These are phyloP conservation scores for Brachionus angularis DNA, from an alignment of 1,140 invertebrate species.

Conservation along the genomic window DNA sequence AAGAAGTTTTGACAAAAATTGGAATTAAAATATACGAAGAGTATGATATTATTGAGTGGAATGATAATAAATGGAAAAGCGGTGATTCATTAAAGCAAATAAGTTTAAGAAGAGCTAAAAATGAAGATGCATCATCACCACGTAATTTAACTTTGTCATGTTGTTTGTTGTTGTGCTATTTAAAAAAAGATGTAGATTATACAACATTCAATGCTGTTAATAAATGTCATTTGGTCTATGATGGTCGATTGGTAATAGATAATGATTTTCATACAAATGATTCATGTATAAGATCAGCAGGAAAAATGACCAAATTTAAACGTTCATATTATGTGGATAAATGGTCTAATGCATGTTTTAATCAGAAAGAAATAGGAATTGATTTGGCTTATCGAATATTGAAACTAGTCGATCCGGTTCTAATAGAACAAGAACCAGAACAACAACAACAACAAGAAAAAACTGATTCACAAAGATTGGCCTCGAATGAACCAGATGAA, in stretches of 20 bases:
- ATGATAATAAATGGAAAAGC: slow-evolving; percentile 47
- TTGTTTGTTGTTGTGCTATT: slow-evolving; percentile 53
- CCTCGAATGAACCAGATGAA: slow-evolving; percentile 6
- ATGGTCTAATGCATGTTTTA: slow-evolving; percentile 58
- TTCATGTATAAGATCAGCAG: slow-evolving; percentile 66
- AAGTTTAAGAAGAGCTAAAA: slow-evolving; percentile 47
- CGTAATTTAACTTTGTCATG: too few species aligned
- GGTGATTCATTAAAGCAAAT: slow-evolving; percentile 47
- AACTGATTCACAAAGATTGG: slow-evolving; percentile 27
- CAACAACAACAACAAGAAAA: slow-evolving; percentile 16
- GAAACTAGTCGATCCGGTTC: slow-evolving; percentile 55
- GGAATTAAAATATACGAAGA: slow-evolving; percentile 50
- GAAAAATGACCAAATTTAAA: slow-evolving; percentile 63
- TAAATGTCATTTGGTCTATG: slow-evolving; percentile 66
- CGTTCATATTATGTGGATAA: slow-evolving; percentile 56
- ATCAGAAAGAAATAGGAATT: slow-evolving; percentile 57
- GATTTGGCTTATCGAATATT: slow-evolving; percentile 51
- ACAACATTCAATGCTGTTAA: slow-evolving; percentile 62
- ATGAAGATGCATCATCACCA: neutral
- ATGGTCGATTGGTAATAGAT: slow-evolving; percentile 68
- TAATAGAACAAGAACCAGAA: slow-evolving; percentile 47
- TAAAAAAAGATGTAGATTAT: slow-evolving; percentile 52
- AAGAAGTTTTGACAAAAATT: slow-evolving; percentile 74
- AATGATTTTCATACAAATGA: slow-evolving; percentile 68
- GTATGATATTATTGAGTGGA: slow-evolving; percentile 53